Base-by-base conservation (phyloP, 2,888 invertebrate species). In the Sphaeridia pumilis region DNA sequence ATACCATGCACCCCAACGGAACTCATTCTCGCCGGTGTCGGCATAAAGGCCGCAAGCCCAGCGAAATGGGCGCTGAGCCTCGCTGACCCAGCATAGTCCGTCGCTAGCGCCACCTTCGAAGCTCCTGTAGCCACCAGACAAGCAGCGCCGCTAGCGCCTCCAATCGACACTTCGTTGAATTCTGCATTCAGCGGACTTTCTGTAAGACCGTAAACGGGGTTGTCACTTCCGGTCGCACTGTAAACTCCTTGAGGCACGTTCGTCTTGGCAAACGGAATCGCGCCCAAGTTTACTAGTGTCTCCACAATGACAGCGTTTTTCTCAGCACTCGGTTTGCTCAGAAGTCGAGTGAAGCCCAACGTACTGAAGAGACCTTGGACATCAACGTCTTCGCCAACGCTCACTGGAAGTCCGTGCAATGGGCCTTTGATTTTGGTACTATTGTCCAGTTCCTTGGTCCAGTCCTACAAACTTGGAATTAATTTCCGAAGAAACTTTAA, bases 311-410 rank as follows among this genome's bases (percentile, higher is more conserved):
- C 59, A 1, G 65, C 57, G 36, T 58, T 63, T 12, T 64, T 60
- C 21, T 53, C 26, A 12, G 58, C 59, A 31, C 31, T 31, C 3
- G 70, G 70, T 42, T 66, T 58, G 54, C 60, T 63, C n/a, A 69
- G 57, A 21, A 60, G 61, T 52, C 68, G 67, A 3, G 34, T 59
- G 45, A 67, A 66, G 22, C 70, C 70, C 5, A 65, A 51, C 10
- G 67, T 68, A 20, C 67, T 65, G 53, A 72, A 71, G 58, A 70
- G 65, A n/a, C 69, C 70, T 59, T 67, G 61, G 7, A 72, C 59
- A 52, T 65, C 57, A 28, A 64, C 61, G 51, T 66, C 67, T 46
- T 70, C 70, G 56, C 69, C 69, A 25, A 70, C 62, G 49, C 67
- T 67, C 47, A 70, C 62, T 4, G 70, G 70, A 21, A 70, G 44